Conservation (phyloP, 2,113 vertebrate genomes). For the Pyrgilauda ruficollis region DNA sequence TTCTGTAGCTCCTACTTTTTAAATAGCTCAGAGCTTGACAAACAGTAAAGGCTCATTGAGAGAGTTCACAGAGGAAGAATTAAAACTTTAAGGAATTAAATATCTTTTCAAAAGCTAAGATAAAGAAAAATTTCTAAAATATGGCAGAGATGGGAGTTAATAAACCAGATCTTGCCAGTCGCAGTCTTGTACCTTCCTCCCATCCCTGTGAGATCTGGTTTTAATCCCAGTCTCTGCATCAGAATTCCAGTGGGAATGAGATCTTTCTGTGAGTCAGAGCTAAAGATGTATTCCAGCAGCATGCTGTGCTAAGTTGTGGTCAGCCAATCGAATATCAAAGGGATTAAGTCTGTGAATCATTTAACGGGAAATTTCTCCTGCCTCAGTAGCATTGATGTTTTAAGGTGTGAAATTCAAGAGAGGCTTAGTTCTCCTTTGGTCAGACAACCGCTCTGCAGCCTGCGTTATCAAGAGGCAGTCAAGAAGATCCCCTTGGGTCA, state of each 20-base stretch:
- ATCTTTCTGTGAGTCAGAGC: conserved; percentile 53
- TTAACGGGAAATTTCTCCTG: conserved; percentile 67
- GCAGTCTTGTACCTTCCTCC: neutral
- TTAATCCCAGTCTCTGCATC: conserved; percentile 1
- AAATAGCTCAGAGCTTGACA: neutral
- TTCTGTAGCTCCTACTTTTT: neutral
- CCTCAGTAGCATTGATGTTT: conserved; percentile 65
- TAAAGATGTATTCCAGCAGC: conserved; percentile 56
- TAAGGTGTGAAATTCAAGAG: conserved; percentile 70
- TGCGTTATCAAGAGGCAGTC: conserved; percentile 52
- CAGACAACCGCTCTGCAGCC: conserved; percentile 38
- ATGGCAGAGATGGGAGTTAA: neutral
- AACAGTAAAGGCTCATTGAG: neutral
- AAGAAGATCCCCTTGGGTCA: conserved; percentile 66
- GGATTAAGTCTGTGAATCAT: conserved; percentile 68
- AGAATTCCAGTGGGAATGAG: conserved; percentile 50
- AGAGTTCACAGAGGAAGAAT: neutral
- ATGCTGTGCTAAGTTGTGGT: conserved; percentile 65
- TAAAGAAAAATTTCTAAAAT: neutral
- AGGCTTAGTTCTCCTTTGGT: conserved; percentile 61
- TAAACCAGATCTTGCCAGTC: neutral
- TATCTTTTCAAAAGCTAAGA: neutral
- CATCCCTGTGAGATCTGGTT: conserved; percentile 1
- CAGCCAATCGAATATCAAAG: conserved; percentile 68
- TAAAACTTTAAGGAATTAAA: neutral